Conservation (phyloP, 2,888 invertebrate genomes). For the Plemyria rubiginata region DNA sequence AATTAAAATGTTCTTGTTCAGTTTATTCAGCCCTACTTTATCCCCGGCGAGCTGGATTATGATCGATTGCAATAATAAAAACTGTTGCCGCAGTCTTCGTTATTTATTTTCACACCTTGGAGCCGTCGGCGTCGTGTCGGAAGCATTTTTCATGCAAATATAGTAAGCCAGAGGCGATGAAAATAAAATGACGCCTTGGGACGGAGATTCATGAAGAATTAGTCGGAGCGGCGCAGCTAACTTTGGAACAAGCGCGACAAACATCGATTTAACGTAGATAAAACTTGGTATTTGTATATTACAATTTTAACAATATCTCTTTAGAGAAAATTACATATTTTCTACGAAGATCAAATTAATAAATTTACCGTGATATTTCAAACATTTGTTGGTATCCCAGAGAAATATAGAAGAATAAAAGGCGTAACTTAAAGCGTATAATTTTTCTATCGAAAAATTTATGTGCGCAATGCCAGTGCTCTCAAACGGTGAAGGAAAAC, state of each 20-base stretch:
- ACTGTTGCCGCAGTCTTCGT: slow-evolving; percentile 61
- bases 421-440: too few relatives aligned
- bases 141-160: slow-evolving; percentile 74
- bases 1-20: too few relatives aligned
- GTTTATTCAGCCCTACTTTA: slow-evolving; percentile 20
- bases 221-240: slow-evolving; percentile 26
- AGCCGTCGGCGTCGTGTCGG: slow-evolving; percentile 52
- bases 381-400: too few relatives aligned
- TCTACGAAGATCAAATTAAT: background rate
- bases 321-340: background rate
- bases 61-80: slow-evolving; percentile 71
- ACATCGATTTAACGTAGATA: slow-evolving; percentile 16
- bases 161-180: slow-evolving; percentile 48
- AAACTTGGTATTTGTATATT: slow-evolving; percentile 7
- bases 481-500: too few relatives aligned
- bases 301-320: background rate
- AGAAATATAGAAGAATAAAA: too few relatives aligned
- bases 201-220: slow-evolving; percentile 38
- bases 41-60: slow-evolving; percentile 48
- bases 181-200: slow-evolving; percentile 43
- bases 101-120: slow-evolving; percentile 73
- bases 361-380: background rate
- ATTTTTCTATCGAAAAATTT: too few relatives aligned
- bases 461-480: too few relatives aligned
- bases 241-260: slow-evolving; percentile 20